Evolutionary conservation across 2,113 vertebrate species (phyloP), one percentile per base, ranked within the genome.

Genomic region (Anoplopoma fimbria): DNA sequence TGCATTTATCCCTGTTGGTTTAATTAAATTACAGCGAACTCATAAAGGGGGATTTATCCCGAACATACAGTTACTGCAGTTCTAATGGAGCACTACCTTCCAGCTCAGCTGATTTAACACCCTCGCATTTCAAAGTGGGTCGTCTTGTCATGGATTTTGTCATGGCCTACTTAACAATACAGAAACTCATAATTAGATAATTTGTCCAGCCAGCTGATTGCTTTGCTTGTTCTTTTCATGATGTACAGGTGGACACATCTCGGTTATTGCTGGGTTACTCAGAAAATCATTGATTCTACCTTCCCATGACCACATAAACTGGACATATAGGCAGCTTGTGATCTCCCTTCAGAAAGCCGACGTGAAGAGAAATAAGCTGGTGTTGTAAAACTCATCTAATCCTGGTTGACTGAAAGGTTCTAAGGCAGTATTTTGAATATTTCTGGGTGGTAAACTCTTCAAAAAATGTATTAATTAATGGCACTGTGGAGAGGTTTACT

Each of bases 1-100:
- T 83, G 88, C 82, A 64, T 91, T 87, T 75, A 88, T 92, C 87
- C 86, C 86, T 89, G 86, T 92, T 92, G 86, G 87, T 94, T 93
- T 94, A 94, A 94, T 94, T 91, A 90, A 93, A 93, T 94, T 90
- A 93, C 84, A 91, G 80, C 53, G 72, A 91, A 87, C 80, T 89
- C 89, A 91, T 87, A 88, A 93, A 91, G 87, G 51, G 49, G 61
- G 88, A 84, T 91, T 91, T 88, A 91, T 89, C 64, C 83, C 21
- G 38, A 81, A 81, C 79, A 70, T 81, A 84, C 87, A 91, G 78
- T 91, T 75, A 90, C 84, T 76, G 80, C 60, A 73, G 87, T 55
- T 75, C 81, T 90, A 92, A 91, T 92, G 87, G 88, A 88, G 88
- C 77, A 67, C 77, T 77, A 68, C 79, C 71, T 87, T 61, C 51